phyloP scores from a whole-genome alignment of 2,113 vertebrate genomes.

The Lophochroa leadbeateri region DNA sequence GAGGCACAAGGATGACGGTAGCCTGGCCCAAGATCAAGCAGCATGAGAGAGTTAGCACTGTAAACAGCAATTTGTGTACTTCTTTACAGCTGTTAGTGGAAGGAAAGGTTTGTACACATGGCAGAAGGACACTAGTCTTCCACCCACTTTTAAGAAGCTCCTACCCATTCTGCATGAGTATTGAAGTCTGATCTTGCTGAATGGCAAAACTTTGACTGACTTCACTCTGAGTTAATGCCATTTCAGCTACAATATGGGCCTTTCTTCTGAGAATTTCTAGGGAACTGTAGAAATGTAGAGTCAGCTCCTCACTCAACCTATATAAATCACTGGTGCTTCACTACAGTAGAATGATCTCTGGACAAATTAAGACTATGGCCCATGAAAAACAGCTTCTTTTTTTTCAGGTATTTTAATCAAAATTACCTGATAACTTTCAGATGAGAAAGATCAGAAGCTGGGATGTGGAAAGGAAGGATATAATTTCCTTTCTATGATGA shows the following conservation, averaged over 20 bases:
- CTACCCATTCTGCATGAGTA: not conserved
- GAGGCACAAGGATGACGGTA: not conserved
- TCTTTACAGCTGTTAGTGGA: not conserved
- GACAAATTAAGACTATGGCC: not conserved
- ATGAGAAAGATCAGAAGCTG: not conserved
- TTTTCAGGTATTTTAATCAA: slow-evolving; percentile 1
- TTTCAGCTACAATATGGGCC: not conserved
- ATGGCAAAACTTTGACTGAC: slow-evolving; percentile 8
- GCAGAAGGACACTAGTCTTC: not conserved
- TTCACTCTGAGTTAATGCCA: not conserved
- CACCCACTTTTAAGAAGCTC: not conserved
- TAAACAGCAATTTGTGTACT: not conserved
- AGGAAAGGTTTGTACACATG: not conserved
- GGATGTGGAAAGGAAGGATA: not conserved
- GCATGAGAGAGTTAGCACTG: not conserved
- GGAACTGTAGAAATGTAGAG: not conserved
- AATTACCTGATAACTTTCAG: not conserved
- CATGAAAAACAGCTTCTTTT: not conserved
- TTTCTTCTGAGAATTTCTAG: slow-evolving; percentile 14
- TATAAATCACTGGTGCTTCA: not conserved
- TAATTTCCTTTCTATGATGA: not conserved
- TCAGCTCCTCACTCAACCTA: not conserved
- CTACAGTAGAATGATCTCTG: not conserved
- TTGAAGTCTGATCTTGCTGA: not conserved
- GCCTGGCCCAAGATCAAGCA: not conserved